Conservation (phyloP, 2,113 vertebrate species). For the Pholis gunnellus region DNA sequence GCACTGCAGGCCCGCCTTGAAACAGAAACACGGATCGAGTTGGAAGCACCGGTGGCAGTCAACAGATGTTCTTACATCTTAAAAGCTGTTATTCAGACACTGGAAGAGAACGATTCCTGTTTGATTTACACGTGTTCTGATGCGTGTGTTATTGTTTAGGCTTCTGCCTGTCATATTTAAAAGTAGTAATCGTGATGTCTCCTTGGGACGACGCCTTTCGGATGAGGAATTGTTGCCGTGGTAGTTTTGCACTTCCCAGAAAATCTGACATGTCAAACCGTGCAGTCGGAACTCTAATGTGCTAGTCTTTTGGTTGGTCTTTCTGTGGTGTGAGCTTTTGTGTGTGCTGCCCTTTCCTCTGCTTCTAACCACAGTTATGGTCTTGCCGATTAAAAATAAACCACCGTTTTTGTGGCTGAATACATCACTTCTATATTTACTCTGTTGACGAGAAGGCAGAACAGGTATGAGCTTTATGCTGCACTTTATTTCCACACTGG, state of each 20-base stretch:
- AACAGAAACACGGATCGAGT: conserved; percentile 21
- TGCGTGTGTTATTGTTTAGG: neutral
- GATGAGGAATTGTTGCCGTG: neutral
- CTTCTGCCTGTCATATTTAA: neutral
- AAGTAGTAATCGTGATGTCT: neutral
- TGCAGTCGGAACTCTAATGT: neutral
- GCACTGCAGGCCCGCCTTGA: conserved; percentile 45
- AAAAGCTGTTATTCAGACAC: conserved; percentile 12
- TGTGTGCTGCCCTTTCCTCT: neutral
- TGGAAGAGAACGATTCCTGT: neutral
- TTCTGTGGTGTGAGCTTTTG: neutral
- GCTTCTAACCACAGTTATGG: neutral
- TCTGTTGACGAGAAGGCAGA: neutral
- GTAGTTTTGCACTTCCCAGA: neutral
- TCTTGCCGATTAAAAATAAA: neutral
- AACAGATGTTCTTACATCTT: conserved; percentile 50
- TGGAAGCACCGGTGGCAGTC: neutral
- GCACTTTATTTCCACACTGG: neutral
- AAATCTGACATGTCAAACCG: neutral
- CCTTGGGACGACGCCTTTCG: neutral
- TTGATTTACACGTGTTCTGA: neutral
- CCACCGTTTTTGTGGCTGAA: neutral
- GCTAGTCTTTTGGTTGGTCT: neutral
- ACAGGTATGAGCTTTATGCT: neutral
- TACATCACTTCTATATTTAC: neutral